A percentile compares a stretch with the other conserved stretches of the same genome.
These are phyloP conservation scores for Drosophila gaucha DNA, from an alignment of 2,888 invertebrate genomes.

Conservation along the genomic window DNA sequence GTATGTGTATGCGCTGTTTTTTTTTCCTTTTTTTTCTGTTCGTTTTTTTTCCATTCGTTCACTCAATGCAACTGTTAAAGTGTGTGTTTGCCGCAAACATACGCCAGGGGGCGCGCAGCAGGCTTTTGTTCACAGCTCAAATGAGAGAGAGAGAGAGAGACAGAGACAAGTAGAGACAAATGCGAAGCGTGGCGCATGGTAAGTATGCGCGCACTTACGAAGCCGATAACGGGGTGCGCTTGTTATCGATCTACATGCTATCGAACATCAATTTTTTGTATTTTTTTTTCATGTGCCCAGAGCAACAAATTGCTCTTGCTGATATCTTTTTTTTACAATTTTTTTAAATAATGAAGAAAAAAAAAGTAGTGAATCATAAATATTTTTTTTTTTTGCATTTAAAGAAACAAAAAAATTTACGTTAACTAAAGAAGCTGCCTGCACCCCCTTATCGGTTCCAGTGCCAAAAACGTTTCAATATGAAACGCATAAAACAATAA, in stretches of 20 bases:
- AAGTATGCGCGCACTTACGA: conserved; percentile 79
- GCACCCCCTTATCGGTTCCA: conserved; percentile 74
- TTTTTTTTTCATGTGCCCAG: conserved; percentile 64
- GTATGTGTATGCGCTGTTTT: conserved; percentile 4
- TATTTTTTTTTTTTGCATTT: conserved; percentile 28
- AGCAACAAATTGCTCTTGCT: not conserved
- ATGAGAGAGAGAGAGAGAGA: conserved; percentile 27
- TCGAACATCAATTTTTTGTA: conserved; percentile 44
- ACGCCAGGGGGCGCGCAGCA: conserved; percentile 40
- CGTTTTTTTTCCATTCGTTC: conserved; percentile 7
- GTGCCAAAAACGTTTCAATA: conserved; percentile 39
- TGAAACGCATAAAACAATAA: conserved; percentile 16
- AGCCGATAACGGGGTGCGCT: conserved; percentile 73
- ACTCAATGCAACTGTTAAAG: not conserved
- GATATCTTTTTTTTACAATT: conserved; percentile 18
- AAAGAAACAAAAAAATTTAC: conserved; percentile 10
- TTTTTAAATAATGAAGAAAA: conserved; percentile 30
- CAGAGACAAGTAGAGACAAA: conserved; percentile 37
- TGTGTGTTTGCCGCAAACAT: conserved; percentile 19
- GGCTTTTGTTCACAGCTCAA: conserved; percentile 31
- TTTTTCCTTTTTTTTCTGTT: conserved; percentile 11
- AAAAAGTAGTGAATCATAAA: conserved; percentile 21
- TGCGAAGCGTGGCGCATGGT: conserved; percentile 75
- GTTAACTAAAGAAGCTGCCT: conserved; percentile 24
- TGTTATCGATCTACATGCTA: conserved; percentile 35